Conservation (phyloP, 2,888 invertebrate genomes). For the Pantelozetes paolii region DNA sequence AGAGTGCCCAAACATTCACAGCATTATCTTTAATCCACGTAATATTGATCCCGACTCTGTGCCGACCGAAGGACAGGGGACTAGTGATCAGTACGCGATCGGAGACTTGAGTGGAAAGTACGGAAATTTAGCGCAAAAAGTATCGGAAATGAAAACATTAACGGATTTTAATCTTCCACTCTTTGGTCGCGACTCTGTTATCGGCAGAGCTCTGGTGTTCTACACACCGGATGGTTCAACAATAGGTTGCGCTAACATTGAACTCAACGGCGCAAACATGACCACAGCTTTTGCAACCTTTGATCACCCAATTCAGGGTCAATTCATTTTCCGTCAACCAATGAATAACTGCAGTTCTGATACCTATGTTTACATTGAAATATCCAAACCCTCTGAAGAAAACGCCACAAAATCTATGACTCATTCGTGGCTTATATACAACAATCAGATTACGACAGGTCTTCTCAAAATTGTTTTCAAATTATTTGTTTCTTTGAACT, state of each 20-base stretch:
- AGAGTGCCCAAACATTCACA: constrained; percentile 66
- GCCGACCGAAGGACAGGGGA: constrained; percentile 59
- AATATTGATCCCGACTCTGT: constrained; percentile 55
- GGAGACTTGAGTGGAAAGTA: constrained; percentile 84
- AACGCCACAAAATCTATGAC: constrained; percentile 39
- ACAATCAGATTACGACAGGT: constrained; percentile 32
- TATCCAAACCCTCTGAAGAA: constrained; percentile 46
- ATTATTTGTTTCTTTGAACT: not conserved
- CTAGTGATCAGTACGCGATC: constrained; percentile 82
- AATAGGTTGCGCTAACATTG: constrained; percentile 54
- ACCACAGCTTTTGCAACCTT: constrained; percentile 74
- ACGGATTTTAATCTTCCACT: constrained; percentile 76
- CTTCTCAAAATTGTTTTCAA: not conserved
- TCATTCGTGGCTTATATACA: constrained; percentile 41
- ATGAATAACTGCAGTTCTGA: constrained; percentile 74
- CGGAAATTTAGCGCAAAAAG: constrained; percentile 49
- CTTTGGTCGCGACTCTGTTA: constrained; percentile 70
- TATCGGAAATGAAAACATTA: constrained; percentile 43
- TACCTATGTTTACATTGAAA: constrained; percentile 73
- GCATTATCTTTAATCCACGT: constrained; percentile 69
- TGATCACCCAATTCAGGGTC: constrained; percentile 81
- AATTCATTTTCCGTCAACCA: constrained; percentile 64
- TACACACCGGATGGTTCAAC: constrained; percentile 54
- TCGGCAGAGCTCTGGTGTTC: constrained; percentile 73
- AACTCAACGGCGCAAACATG: constrained; percentile 57